Evolutionary conservation across 2,113 vertebrate species (phyloP).

Genomic region (Ochotona princeps): DNA sequence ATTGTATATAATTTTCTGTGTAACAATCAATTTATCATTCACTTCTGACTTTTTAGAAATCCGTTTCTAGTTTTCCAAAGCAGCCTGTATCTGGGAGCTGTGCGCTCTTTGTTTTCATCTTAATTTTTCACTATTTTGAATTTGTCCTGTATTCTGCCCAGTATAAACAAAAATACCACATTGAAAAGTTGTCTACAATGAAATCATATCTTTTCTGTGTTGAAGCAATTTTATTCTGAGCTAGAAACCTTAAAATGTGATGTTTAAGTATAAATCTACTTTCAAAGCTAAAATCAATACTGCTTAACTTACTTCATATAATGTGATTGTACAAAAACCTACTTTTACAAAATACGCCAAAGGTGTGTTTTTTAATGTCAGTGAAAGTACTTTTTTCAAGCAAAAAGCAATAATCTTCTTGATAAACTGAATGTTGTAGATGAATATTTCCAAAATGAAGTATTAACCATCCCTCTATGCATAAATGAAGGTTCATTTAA

Average conservation of each 20-base stretch:
- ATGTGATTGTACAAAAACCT: not conserved
- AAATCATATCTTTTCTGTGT: not conserved
- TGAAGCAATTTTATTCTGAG: not conserved
- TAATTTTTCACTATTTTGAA: constrained; percentile 2
- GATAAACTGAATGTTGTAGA: not conserved
- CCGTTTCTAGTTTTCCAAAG: constrained; percentile 63
- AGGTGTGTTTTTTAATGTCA: not conserved
- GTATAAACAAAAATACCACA: not conserved
- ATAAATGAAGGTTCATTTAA: constrained; percentile 51
- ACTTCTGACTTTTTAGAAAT: constrained; percentile 65
- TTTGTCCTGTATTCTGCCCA: not conserved
- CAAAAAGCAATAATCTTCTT: not conserved
- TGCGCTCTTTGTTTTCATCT: constrained; percentile 59
- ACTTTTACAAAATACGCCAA: constrained; percentile 15
- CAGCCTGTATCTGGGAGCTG: constrained; percentile 47
- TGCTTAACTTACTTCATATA: not conserved
- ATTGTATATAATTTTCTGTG: constrained; percentile 71
- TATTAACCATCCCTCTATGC: not conserved
- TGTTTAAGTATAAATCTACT: not conserved
- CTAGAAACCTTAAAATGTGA: constrained; percentile 21
- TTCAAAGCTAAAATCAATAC: constrained; percentile 11
- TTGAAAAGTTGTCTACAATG: not conserved
- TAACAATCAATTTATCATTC: constrained; percentile 55
- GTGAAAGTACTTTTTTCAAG: constrained; percentile 24
- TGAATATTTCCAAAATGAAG: constrained; percentile 41